Evolutionary conservation across 2,888 invertebrate genomes (phyloP).

Genomic region (Brenthis hecate): DNA sequence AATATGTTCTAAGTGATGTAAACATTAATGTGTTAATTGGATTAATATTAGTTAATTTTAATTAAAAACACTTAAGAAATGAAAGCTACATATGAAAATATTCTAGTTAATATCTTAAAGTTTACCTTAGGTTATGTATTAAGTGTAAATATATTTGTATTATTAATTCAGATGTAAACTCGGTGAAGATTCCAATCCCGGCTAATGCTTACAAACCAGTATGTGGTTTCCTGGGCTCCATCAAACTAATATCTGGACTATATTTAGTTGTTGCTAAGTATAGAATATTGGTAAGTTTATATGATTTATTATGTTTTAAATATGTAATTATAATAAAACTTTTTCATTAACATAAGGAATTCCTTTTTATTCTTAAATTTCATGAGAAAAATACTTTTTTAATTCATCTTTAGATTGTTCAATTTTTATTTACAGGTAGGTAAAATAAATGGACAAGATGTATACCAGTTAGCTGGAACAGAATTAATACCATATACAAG

Average conservation of each 20-base stretch:
- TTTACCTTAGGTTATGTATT: not conserved
- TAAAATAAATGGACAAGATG: slow-evolving; percentile 88
- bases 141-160: not conserved
- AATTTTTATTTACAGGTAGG: slow-evolving; percentile 83
- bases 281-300: slow-evolving; percentile 83
- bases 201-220: slow-evolving; percentile 83
- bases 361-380: not conserved
- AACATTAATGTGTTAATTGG: too few species aligned
- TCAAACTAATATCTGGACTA: slow-evolving; percentile 91
- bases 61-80: too few species aligned
- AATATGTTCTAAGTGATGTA: too few species aligned
- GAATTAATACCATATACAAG: slow-evolving; percentile 93
- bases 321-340: not conserved
- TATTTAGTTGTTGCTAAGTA: slow-evolving; percentile 95
- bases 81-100: too few species aligned
- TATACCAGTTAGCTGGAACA: slow-evolving; percentile 90
- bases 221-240: slow-evolving; percentile 94
- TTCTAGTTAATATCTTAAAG: not conserved
- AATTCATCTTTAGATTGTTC: too few species aligned
- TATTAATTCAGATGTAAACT: slow-evolving; percentile 49
- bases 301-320: not conserved
- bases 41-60: too few species aligned
- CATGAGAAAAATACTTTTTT: not conserved
- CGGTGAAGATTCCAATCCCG: slow-evolving; percentile 73
- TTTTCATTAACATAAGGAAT: not conserved